phyloP scores from a whole-genome alignment of 64 coral and sea anemone species.

The Montipora sp. region DNA sequence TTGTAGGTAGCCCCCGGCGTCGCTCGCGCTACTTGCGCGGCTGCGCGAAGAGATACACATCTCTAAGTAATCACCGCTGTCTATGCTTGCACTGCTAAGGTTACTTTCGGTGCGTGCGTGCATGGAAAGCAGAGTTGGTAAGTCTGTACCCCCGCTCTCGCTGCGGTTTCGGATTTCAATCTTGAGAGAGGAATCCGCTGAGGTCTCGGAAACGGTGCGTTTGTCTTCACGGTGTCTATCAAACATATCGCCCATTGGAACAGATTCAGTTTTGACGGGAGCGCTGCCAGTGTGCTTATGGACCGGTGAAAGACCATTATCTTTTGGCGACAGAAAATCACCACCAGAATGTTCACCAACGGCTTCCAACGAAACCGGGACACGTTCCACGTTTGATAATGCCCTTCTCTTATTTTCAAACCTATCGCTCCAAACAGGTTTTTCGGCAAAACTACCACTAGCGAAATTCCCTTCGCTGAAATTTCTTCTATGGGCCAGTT shows the following conservation, averaged over 20 bases:
- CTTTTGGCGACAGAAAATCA: slow-evolving; percentile 10
- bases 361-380: slow-evolving; percentile 10
- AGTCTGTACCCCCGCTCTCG: slow-evolving; percentile 27
- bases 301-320: not conserved
- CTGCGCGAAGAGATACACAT: slow-evolving; percentile 18
- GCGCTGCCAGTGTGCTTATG: slow-evolving; percentile 23
- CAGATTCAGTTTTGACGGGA: slow-evolving; percentile 1
- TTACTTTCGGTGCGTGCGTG: slow-evolving; percentile 66
- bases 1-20: slow-evolving; percentile 27
- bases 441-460: slow-evolving; percentile 6
- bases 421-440: not conserved
- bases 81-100: slow-evolving; percentile 71
- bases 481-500: slow-evolving; percentile 70
- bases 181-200: not conserved
- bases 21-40: slow-evolving; percentile 60
- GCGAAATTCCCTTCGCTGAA: slow-evolving; percentile 62
- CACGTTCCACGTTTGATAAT: slow-evolving; percentile 69
- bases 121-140: slow-evolving; percentile 32
- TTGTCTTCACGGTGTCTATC: not conserved
- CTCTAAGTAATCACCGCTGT: slow-evolving; percentile 66
- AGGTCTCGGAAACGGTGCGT: not conserved
- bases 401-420: slow-evolving; percentile 67
- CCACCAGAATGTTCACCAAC: not conserved
- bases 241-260: not conserved
- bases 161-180: not conserved